Base-by-base conservation (phyloP, 2,113 vertebrate genomes). In the rat (Rattus norvegicus) region DNA sequence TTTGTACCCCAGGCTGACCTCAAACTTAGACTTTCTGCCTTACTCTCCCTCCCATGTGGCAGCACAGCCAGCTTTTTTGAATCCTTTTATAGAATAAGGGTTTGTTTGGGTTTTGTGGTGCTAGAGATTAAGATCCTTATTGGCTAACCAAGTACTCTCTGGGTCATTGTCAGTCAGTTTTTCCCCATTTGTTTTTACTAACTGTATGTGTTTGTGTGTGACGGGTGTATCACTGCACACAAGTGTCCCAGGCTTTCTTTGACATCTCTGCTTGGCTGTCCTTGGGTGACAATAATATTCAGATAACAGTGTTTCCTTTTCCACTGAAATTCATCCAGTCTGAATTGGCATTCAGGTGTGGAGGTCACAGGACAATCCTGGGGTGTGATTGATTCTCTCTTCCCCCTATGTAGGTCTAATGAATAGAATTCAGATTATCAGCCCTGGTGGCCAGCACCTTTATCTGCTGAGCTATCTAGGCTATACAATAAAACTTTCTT, bases 281-380 rank as follows among this genome's bases (percentile, higher is more conserved):
- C 39, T 63, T 88, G 81, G 39, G 7, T 0, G 3, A 88, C 39
- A 69, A 52, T 36, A 70, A 61, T 67, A n/a, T 84, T 93, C 85
- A 67, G 17, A 61, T 92, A 76, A 67, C 0, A 33, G 90, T 96
- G 98, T 97, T 98, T 97, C 93, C 83, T 96, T 86, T 97, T 97
- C 83, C 85, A 93, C 97, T 97, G 84, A 90, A 95, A 97, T 92
- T 97, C 93, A 12, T 43, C 81, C 36, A 56, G 0, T 54, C 76
- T 49, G 88, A 96, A 92, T n/a, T 39, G 8, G 20, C 19, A 11
- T 73, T 36, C 19, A 22, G 3, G n/a, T 85, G 59, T 63, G 39
- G 59, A 39, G n/a, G 39, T 47, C 81, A 65, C 13, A 63, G 81
- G n/a, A 84, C n/a, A 63, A 63, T 61, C 24, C 14, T 63, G 26